These are phyloP conservation scores for Phodopus roborovskii DNA, from an alignment of 2,113 vertebrate genomes.

Conservation along the genomic window DNA sequence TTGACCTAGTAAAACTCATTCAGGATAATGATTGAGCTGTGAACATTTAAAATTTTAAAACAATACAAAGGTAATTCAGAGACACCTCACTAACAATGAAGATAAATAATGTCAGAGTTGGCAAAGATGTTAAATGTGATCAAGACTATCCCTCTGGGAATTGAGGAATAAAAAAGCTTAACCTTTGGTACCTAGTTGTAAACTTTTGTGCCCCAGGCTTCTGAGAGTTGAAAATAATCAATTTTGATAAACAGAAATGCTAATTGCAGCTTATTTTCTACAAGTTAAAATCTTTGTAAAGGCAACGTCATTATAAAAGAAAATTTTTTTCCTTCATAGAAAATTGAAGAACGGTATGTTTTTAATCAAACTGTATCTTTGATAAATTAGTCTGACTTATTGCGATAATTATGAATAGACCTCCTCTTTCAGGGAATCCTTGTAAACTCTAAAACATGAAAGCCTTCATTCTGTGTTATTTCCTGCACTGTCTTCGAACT, in stretches of 20 bases:
- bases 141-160: not conserved
- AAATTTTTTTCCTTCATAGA: not conserved
- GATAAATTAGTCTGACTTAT: not conserved
- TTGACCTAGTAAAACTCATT: constrained; percentile 1
- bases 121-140: constrained; percentile 39
- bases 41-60: constrained; percentile 4
- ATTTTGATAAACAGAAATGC: constrained; percentile 6
- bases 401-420: constrained; percentile 1
- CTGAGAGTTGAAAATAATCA: constrained; percentile 3
- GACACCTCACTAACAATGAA: not conserved
- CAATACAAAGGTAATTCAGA: constrained; percentile 27
- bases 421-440: not conserved
- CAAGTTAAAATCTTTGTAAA: constrained; percentile 20
- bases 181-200: not conserved
- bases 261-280: not conserved
- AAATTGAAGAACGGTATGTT: constrained; percentile 6
- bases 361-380: constrained; percentile 5
- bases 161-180: constrained; percentile 25
- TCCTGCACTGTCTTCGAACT: not conserved
- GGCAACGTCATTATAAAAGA: constrained; percentile 23
- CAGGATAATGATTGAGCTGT: not conserved
- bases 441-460: not conserved
- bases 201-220: constrained; percentile 2
- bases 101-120: constrained; percentile 11
- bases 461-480: not conserved